Evolutionary conservation across 1,140 invertebrate species (phyloP).

Genomic region (Microplitis demolitor): DNA sequence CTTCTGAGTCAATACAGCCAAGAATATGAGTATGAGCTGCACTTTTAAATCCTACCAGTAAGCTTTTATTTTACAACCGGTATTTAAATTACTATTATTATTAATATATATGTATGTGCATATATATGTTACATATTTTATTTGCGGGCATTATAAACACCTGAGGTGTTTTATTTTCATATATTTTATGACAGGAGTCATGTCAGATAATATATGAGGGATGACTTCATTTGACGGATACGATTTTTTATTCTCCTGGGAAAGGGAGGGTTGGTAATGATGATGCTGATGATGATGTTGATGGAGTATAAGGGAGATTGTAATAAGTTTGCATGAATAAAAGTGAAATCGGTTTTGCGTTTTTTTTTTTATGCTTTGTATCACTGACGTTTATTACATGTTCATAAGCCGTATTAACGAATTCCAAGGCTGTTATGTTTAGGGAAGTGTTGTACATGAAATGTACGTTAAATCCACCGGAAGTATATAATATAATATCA

Average conservation of each 20-base stretch:
- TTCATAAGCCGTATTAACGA: constrained; percentile 21
- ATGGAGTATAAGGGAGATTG: neutral
- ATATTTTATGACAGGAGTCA: neutral
- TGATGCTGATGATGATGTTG: neutral
- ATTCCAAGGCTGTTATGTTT: constrained; percentile 26
- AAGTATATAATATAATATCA: constrained; percentile 11
- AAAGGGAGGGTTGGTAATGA: no score
- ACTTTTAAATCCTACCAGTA: no score
- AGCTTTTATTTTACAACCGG: neutral
- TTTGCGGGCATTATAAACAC: no score
- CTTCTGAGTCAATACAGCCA: constrained; percentile 34
- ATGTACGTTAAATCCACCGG: constrained; percentile 15
- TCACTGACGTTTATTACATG: constrained; percentile 25
- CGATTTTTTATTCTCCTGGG: no score
- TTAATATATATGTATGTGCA: no score
- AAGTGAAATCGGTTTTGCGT: constrained; percentile 26
- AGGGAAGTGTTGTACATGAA: constrained; percentile 25
- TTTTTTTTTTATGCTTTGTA: constrained; percentile 3
- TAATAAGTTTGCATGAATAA: constrained; percentile 23
- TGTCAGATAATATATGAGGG: no score
- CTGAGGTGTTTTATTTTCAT: neutral
- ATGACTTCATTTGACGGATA: no score
- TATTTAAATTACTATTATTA: no score
- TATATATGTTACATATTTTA: no score
- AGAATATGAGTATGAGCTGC: no score